Evolutionary conservation across 2,888 invertebrate genomes (phyloP).

Genomic region (Lepidochitona cinerea): DNA sequence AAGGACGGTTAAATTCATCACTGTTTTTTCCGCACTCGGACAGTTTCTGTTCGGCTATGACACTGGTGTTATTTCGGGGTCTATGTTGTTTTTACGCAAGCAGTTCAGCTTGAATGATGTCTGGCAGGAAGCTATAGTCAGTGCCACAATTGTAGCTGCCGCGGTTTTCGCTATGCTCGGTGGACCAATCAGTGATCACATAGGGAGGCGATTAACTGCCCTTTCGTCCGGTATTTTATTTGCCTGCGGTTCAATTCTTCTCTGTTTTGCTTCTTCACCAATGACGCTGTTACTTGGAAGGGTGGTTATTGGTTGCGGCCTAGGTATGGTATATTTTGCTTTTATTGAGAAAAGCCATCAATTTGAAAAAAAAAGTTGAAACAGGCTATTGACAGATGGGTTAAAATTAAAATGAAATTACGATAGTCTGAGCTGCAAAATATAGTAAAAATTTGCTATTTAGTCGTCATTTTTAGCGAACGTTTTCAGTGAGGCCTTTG

Average conservation of each 20-base stretch:
- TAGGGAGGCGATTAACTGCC: constrained; percentile 72
- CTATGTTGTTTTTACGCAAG: constrained; percentile 70
- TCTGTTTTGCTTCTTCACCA: constrained; percentile 61
- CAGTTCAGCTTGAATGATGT: constrained; percentile 68
- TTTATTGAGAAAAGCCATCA: too few relatives aligned
- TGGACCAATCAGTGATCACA: constrained; percentile 69
- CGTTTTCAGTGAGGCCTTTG: too few relatives aligned
- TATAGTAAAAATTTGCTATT: too few relatives aligned
- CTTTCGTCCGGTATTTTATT: constrained; percentile 71
- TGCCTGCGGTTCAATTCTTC: constrained; percentile 69
- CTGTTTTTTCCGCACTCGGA: constrained; percentile 70
- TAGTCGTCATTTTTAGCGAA: too few relatives aligned
- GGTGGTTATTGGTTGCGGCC: constrained; percentile 68
- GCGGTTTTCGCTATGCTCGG: constrained; percentile 68
- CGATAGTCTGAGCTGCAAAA: too few relatives aligned
- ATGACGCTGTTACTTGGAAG: constrained; percentile 66
- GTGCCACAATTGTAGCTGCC: constrained; percentile 70
- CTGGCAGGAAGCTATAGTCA: constrained; percentile 74
- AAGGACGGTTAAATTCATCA: constrained; percentile 24
- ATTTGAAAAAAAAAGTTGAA: too few relatives aligned
- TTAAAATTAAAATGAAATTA: too few relatives aligned
- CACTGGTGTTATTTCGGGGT: constrained; percentile 74
- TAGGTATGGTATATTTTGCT: too few relatives aligned
- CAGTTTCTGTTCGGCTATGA: constrained; percentile 70
- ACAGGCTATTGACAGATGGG: too few relatives aligned